These are phyloP conservation scores for Excalfactoria chinensis DNA, from an alignment of 2,113 vertebrate genomes.

Conservation along the genomic window DNA sequence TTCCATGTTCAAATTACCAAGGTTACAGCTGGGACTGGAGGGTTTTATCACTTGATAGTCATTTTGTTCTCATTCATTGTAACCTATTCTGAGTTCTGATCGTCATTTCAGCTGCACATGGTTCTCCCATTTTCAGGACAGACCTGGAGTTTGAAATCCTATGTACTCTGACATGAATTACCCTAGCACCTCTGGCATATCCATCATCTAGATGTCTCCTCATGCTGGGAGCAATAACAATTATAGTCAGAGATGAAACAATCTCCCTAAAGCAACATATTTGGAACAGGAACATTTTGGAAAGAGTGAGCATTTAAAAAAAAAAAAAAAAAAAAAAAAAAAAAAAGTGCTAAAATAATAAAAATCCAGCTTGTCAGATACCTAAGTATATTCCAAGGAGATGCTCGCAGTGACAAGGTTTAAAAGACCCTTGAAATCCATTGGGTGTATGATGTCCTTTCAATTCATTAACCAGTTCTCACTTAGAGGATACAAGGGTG, in stretches of 20 bases:
- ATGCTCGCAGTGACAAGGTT: not conserved
- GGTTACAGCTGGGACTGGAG: not conserved
- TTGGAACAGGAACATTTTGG: not conserved
- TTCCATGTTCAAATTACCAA: not conserved
- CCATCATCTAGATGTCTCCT: slow-evolving; percentile 34
- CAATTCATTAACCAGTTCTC: not conserved
- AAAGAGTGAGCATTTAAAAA: not conserved
- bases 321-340: not conserved
- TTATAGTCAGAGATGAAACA: slow-evolving; percentile 34
- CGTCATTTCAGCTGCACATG: not conserved
- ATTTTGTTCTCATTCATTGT: not conserved
- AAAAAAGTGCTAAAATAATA: not conserved
- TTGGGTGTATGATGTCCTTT: not conserved
- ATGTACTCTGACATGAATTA: slow-evolving; percentile 29
- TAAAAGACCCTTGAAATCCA: not conserved
- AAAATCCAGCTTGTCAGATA: slow-evolving; percentile 19
- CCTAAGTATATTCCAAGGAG: not conserved
- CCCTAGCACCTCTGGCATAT: slow-evolving; percentile 26
- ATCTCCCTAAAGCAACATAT: slow-evolving; percentile 5
- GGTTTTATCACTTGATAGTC: not conserved
- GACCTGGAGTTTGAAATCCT: not conserved
- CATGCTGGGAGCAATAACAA: slow-evolving; percentile 22
- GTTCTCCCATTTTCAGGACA: not conserved
- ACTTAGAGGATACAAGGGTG: not conserved
- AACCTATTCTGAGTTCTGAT: not conserved